Base-by-base conservation (phyloP, 2,888 invertebrate genomes). In the Galerucella pusilla region DNA sequence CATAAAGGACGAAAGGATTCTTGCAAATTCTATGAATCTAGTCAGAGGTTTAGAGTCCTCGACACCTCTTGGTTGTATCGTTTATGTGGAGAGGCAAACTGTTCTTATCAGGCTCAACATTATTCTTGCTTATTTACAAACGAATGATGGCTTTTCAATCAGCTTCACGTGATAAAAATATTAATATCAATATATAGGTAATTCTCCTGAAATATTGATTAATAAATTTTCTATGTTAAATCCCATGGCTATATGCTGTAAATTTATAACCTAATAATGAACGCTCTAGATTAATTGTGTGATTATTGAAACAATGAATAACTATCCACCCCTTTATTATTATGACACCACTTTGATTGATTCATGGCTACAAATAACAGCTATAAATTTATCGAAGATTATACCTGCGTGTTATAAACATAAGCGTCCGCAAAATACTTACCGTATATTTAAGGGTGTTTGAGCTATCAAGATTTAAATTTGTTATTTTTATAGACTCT, bases 261-360 rank as follows among this genome's bases (percentile, higher is more conserved):
- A 54, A 54, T 54, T 54, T 54, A 54, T 54, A 54, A 54, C 7
- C 16, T 54, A 2, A 54, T 54, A 54, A 54, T 54, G 14, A 54
- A 54, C 54, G 6, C 3, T n/a, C n/a, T 52, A n/a, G 52, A 57
- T 57, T 16, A 20, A 57, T 57, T 57, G n/a, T 20, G 57, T 20
- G 10, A 57, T 57, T 57, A 57, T 57, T 57, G 10, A 57, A 16
- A 57, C 57, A 57, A 57, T 57, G 16, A 57, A 57, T 57, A 57
- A 57, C 57, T 20, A 10, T 10, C 16, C 3, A 16, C 20, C 57
- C 54, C 54, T 54, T 54, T 9, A 57, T 16, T 57, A 57, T 57
- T 57, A 20, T 20, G 20, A 57, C 57, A 57, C 16, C 57, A 20
- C 16, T 57, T 57, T 57, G 57, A 57, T 57, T 57, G 57, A 57